phyloP scores from a whole-genome alignment of 2,888 invertebrate genomes.

The Drosophila tanythrix region DNA sequence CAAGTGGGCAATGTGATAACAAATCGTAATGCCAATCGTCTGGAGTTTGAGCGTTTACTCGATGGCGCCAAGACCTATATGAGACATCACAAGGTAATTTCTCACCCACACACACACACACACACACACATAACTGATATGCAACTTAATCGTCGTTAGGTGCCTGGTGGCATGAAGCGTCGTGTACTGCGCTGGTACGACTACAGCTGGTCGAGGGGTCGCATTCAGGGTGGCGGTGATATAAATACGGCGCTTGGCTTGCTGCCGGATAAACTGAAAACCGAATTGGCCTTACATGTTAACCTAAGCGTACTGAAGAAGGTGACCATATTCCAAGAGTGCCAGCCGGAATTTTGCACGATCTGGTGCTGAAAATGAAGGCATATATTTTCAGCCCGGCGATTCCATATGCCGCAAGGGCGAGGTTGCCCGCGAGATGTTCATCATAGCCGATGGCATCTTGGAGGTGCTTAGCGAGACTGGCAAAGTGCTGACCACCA shows the following conservation, averaged over 20 bases:
- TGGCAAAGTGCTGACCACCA: conserved; percentile 95
- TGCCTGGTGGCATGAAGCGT: conserved; percentile 97
- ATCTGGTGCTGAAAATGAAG: conserved; percentile 98
- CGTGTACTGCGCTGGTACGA: conserved; percentile 98
- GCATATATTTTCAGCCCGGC: conserved; percentile 98
- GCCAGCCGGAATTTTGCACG: conserved; percentile 99
- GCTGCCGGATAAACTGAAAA: conserved; percentile 97
- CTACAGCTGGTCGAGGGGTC: conserved; percentile 98
- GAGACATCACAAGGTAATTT: conserved; percentile 94
- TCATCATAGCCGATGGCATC: conserved; percentile 98
- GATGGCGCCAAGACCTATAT: conserved; percentile 99
- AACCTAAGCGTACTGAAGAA: conserved; percentile 97
- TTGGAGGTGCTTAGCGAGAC: conserved; percentile 97
- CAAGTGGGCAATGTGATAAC: conserved; percentile 99
- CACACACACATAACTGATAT: not conserved
- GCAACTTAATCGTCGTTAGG: conserved; percentile 48
- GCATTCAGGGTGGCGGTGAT: conserved; percentile 98
- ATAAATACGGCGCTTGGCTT: conserved; percentile 97
- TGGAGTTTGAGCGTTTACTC: conserved; percentile 96
- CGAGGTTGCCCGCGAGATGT: conserved; percentile 98
- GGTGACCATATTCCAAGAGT: conserved; percentile 98
- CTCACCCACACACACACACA: no score
- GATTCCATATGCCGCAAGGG: conserved; percentile 98
- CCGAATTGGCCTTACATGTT: conserved; percentile 97
- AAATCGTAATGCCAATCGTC: conserved; percentile 97